Evolutionary conservation across 2,797 vertebrate species (phyloP).

Genomic region (Platyrinchus mystaceus): DNA sequence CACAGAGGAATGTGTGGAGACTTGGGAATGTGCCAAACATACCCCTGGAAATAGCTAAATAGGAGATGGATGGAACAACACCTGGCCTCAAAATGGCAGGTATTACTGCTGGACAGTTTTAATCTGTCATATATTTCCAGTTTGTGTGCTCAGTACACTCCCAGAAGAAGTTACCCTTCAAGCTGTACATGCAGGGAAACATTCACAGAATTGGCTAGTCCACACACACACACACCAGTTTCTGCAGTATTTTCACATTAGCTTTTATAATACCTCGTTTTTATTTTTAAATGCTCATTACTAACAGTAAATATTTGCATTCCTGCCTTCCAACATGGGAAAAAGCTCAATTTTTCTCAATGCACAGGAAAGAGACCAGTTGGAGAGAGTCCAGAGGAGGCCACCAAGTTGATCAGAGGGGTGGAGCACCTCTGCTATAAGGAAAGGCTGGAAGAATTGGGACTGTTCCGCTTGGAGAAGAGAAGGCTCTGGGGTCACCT

Average conservation of each 20-base stretch:
- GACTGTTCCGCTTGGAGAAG: not conserved
- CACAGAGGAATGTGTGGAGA: fast-evolving
- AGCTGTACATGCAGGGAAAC: not conserved
- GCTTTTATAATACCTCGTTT: fast-evolving
- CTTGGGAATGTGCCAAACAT: not conserved
- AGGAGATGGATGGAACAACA: not conserved
- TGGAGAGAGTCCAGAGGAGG: not conserved
- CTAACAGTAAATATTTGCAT: not conserved
- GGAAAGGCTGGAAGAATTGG: not conserved
- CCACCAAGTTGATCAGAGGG: not conserved
- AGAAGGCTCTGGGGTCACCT: not conserved
- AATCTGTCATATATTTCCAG: not conserved
- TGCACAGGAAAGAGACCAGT: not conserved
- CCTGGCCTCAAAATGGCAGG: not conserved
- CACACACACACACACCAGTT: not conserved
- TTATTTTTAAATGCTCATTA: not conserved
- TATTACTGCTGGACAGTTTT: not conserved
- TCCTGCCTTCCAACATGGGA: not conserved
- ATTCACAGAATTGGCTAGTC: not conserved
- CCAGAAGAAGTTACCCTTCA: not conserved
- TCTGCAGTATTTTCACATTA: not conserved
- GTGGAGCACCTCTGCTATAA: not conserved
- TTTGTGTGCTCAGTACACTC: not conserved
- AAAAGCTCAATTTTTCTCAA: not conserved
- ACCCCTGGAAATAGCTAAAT: not conserved